Evolutionary conservation across 2,797 vertebrate genomes (phyloP).

Genomic region (Nannoperca australis): DNA sequence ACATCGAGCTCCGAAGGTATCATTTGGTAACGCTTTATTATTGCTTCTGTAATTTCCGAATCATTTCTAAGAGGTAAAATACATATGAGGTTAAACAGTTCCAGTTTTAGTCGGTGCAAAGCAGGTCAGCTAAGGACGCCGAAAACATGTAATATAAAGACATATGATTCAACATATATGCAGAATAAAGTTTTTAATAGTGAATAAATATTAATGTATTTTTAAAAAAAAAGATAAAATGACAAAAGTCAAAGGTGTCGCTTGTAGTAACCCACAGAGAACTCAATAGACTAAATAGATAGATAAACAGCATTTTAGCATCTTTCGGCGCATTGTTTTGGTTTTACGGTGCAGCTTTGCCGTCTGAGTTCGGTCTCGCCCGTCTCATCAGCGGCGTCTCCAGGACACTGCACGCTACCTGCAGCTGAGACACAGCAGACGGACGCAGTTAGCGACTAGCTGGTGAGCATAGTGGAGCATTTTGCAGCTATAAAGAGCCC

Average conservation of each 20-base stretch:
- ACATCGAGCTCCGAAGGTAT: not conserved
- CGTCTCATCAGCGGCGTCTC: not conserved
- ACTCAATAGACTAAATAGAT: not conserved
- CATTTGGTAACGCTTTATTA: conserved; percentile 22
- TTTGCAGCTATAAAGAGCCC: not conserved
- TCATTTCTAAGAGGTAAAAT: conserved; percentile 11
- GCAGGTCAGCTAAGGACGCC: not conserved
- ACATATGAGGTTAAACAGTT: not conserved
- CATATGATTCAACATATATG: not conserved
- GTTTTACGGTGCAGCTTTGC: not conserved
- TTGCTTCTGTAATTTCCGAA: conserved; percentile 7
- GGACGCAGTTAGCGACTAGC: not conserved
- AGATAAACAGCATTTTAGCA: too few species aligned
- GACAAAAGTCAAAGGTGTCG: not conserved
- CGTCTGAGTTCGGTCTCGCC: not conserved
- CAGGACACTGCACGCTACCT: not conserved
- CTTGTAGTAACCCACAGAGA: not conserved
- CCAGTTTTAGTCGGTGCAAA: not conserved
- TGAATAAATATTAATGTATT: too few species aligned
- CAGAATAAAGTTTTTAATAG: not conserved
- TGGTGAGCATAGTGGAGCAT: not conserved
- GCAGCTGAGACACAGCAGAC: not conserved
- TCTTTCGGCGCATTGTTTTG: too few species aligned
- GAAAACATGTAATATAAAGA: not conserved
- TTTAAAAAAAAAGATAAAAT: not conserved